These are phyloP conservation scores for Drosophila borealis DNA, from an alignment of 2,888 invertebrate genomes.

Conservation along the genomic window DNA sequence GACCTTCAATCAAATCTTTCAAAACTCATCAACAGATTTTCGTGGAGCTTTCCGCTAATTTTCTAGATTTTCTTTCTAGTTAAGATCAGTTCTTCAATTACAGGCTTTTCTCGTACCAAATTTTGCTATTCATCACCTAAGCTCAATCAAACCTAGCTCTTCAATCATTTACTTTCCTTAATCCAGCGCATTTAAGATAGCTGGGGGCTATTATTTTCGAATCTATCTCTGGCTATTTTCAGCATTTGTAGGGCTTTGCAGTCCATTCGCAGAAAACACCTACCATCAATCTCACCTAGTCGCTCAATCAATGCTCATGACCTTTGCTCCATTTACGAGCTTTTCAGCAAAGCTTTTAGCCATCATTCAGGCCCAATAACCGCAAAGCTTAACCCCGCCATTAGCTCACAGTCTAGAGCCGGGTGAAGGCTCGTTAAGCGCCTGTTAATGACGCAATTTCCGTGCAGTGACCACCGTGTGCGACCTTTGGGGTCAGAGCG, in stretches of 20 bases:
- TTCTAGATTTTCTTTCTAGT: too few species aligned
- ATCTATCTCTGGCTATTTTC: neutral
- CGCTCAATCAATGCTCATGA: constrained; percentile 47
- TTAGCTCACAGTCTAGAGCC: constrained; percentile 1
- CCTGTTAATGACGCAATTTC: constrained; percentile 78
- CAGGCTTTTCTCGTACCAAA: neutral
- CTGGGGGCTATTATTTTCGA: neutral
- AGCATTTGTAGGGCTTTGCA: constrained; percentile 3
- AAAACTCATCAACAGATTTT: neutral
- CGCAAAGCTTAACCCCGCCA: constrained; percentile 56
- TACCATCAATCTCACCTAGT: constrained; percentile 40
- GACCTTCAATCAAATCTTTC: too few species aligned
- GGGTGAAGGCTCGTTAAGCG: constrained; percentile 54
- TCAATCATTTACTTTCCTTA: constrained; percentile 13
- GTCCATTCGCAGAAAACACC: neutral
- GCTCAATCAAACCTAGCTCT: constrained; percentile 12
- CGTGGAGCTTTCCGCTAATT: neutral
- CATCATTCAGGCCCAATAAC: constrained; percentile 40
- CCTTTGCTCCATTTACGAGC: constrained; percentile 35
- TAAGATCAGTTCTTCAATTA: neutral
- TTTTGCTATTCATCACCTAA: constrained; percentile 4
- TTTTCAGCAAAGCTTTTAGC: constrained; percentile 48
- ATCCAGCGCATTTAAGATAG: neutral
- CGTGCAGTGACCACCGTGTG: constrained; percentile 54
- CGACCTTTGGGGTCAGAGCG: constrained; percentile 67